A percentile compares a stretch with the other conserved stretches of the same genome.
Evolutionary conservation across 2,113 vertebrate genomes (phyloP).

Genomic region (Rhynchomys soricoides): DNA sequence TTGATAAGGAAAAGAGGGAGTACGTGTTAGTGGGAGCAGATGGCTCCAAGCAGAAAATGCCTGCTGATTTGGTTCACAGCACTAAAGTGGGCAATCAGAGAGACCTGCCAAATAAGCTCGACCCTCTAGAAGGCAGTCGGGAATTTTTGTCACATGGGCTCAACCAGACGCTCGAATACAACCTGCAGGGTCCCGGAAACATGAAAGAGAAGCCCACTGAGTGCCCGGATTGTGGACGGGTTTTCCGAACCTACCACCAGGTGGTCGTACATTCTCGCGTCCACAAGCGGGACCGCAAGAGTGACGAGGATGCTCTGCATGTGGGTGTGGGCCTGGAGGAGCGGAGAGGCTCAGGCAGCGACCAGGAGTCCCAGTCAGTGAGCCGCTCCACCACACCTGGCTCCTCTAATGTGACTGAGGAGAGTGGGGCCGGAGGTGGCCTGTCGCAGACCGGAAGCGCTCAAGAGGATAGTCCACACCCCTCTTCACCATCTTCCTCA

Average conservation of each 20-base stretch:
- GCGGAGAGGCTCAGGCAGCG: conserved; percentile 96
- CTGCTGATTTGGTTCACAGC: conserved; percentile 92
- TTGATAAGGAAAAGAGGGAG: conserved; percentile 97
- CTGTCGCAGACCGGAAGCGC: conserved; percentile 97
- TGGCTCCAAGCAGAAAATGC: conserved; percentile 96
- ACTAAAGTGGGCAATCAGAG: conserved; percentile 92
- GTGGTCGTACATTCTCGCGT: conserved; percentile 98
- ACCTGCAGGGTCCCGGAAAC: conserved; percentile 89
- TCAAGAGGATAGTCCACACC: conserved; percentile 98
- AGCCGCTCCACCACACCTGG: conserved; percentile 98
- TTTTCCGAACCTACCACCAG: conserved; percentile 99
- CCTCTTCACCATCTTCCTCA: conserved; percentile 97
- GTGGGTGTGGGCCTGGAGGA: conserved; percentile 90
- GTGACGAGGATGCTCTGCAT: conserved; percentile 92
- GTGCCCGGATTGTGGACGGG: conserved; percentile 96
- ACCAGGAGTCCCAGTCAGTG: conserved; percentile 98
- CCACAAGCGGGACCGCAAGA: conserved; percentile 94
- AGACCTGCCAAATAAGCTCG: conserved; percentile 93
- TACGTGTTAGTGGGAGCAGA: conserved; percentile 93
- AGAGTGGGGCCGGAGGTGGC: conserved; percentile 95
- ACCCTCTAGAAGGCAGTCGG: conserved; percentile 93
- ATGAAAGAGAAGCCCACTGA: conserved; percentile 97
- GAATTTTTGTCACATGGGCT: conserved; percentile 94
- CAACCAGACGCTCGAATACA: conserved; percentile 93
- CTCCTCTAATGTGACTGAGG: conserved; percentile 98